Conservation (phyloP, 2,888 invertebrate species). For the Rhopalosiphum nymphaeae region DNA sequence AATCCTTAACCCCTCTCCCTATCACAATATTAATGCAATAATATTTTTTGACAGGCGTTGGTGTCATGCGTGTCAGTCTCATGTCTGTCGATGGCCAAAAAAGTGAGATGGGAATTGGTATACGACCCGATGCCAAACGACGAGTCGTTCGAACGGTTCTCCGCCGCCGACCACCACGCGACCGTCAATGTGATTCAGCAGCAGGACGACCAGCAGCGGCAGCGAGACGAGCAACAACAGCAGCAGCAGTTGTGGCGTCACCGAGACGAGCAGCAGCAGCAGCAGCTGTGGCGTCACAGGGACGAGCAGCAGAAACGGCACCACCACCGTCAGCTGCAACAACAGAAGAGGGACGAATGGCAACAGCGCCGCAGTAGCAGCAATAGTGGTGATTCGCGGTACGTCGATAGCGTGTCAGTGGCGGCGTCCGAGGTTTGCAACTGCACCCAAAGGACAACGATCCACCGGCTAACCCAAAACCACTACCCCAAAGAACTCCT, state of each 20-base stretch:
- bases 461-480: slow-evolving; percentile 65
- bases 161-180: neutral
- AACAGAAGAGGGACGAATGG: neutral
- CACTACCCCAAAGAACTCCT: slow-evolving; percentile 69
- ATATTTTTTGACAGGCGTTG: slow-evolving; percentile 38
- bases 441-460: slow-evolving; percentile 68
- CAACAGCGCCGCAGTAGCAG: neutral
- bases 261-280: neutral
- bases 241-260: neutral
- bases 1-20: neutral
- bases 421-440: slow-evolving; percentile 44
- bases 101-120: slow-evolving; percentile 34
- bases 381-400: neutral
- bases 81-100: slow-evolving; percentile 44
- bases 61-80: slow-evolving; percentile 45
- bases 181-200: neutral
- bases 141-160: slow-evolving; percentile 8
- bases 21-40: neutral
- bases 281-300: neutral
- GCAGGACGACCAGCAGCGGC: neutral
- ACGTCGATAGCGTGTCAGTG: neutral
- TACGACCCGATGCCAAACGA: slow-evolving; percentile 28
- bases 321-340: neutral
- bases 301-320: neutral
- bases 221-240: neutral